Evolutionary conservation across 2,888 invertebrate genomes (phyloP).

Genomic region (Hirtodrosophila alboralis): DNA sequence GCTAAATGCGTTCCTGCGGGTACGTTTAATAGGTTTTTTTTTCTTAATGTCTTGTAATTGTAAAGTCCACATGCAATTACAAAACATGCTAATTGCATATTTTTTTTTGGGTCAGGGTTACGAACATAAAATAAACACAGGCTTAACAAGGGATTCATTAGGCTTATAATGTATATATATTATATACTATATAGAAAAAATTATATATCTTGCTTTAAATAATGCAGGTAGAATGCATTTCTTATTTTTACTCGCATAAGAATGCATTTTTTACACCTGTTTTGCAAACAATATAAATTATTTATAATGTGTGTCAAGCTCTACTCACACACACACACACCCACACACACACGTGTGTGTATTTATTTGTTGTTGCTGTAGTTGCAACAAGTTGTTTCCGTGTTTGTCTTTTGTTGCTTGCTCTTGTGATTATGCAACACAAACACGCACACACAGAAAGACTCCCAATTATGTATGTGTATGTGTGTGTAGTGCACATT

Average conservation of each 20-base stretch:
- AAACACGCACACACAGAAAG: slow-evolving; percentile 27
- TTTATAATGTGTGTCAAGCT: slow-evolving; percentile 57
- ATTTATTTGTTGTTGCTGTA: slow-evolving; percentile 28
- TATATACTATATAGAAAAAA: too few species aligned
- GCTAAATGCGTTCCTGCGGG: slow-evolving; percentile 28
- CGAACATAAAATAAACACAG: background rate
- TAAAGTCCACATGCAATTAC: slow-evolving; percentile 33
- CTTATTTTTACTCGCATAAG: slow-evolving; percentile 1
- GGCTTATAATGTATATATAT: too few species aligned
- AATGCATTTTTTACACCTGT: slow-evolving; percentile 64
- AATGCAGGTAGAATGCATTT: too few species aligned
- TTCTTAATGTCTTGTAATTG: too few species aligned
- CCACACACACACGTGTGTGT: slow-evolving; percentile 1
- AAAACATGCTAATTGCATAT: slow-evolving; percentile 31
- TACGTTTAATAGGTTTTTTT: slow-evolving; percentile 31
- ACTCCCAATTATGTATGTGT: slow-evolving; percentile 12
- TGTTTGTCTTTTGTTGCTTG: slow-evolving; percentile 64
- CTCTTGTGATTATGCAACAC: slow-evolving; percentile 57
- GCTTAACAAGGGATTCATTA: too few species aligned
- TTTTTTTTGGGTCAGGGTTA: slow-evolving; percentile 1
- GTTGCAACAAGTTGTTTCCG: slow-evolving; percentile 78
- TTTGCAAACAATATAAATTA: slow-evolving; percentile 70
- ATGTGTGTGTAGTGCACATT: slow-evolving; percentile 29
- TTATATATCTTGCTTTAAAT: slow-evolving; percentile 8
- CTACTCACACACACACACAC: slow-evolving; percentile 12